Percentiles rank a stretch among this genome's conserved stretches.
Evolutionary conservation across 1,140 invertebrate species (phyloP).

Genomic region (Drosophila mauritiana): DNA sequence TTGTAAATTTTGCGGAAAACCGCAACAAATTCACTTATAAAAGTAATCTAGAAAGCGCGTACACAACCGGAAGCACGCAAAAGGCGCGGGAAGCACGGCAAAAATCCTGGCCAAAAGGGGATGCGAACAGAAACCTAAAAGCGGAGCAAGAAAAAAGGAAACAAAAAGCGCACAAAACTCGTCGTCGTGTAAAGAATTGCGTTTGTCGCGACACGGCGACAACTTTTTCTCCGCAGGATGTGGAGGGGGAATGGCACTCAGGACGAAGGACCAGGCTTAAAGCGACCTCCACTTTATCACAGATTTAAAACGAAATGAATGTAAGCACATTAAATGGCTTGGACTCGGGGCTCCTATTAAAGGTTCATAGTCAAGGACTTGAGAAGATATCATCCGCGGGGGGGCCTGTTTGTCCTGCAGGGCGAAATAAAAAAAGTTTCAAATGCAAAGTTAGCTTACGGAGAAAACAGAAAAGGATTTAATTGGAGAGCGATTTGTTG

Average conservation of each 20-base stretch:
- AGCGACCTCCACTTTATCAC: conserved; percentile 69
- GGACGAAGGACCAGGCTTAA: conserved; percentile 50
- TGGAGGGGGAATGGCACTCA: background rate
- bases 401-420: conserved; percentile 16
- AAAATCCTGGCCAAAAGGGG: conserved; percentile 23
- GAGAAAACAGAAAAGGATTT: conserved; percentile 55
- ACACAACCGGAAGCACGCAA: conserved; percentile 75
- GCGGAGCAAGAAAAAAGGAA: conserved; percentile 29
- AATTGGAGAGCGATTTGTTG: conserved; percentile 75
- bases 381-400: conserved; percentile 20
- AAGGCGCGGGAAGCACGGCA: conserved; percentile 39
- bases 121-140: conserved; percentile 24
- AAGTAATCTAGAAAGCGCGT: conserved; percentile 82
- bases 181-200: conserved; percentile 71
- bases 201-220: conserved; percentile 77
- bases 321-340: conserved; percentile 78
- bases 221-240: conserved; percentile 56
- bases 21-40: conserved; percentile 83
- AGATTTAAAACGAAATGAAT: conserved; percentile 80
- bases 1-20: conserved; percentile 83
- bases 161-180: conserved; percentile 48
- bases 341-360: conserved; percentile 47
- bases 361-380: conserved; percentile 47
- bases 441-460: conserved; percentile 65
- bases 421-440: conserved; percentile 56